Conservation (phyloP, 1,140 invertebrate species). For the Eubasilissa regina region DNA sequence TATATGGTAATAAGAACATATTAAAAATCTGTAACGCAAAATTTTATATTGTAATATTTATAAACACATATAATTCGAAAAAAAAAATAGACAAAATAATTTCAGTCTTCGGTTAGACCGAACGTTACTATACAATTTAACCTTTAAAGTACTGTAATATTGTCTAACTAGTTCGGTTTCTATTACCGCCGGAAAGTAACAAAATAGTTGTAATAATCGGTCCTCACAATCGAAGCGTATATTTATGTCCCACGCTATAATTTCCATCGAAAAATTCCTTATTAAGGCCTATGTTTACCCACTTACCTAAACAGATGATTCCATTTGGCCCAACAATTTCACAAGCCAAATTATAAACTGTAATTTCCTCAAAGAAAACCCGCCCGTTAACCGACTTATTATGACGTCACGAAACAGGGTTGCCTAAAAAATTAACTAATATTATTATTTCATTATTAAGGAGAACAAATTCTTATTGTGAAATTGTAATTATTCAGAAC, state of each 20-base stretch:
- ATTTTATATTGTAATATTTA: background rate
- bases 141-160: constrained; percentile 21
- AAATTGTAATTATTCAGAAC: too few relatives aligned
- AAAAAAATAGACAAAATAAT: background rate
- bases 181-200: constrained; percentile 13
- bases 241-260: constrained; percentile 15
- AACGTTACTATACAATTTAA: constrained; percentile 25
- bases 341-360: constrained; percentile 45
- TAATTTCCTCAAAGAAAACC: constrained; percentile 21
- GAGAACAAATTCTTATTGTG: too few relatives aligned
- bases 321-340: background rate
- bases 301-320: constrained; percentile 42
- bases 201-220: constrained; percentile 32
- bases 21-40: constrained; percentile 11
- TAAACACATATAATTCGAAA: background rate
- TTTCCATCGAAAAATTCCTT: constrained; percentile 17
- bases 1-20: background rate
- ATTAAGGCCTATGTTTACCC: constrained; percentile 49
- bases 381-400: constrained; percentile 14
- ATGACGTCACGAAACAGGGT: constrained; percentile 21
- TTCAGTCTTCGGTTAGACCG: background rate
- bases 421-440: background rate
- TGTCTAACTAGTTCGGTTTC: constrained; percentile 19
- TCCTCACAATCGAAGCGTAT: constrained; percentile 12
- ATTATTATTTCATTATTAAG: too few relatives aligned